Evolutionary conservation across 2,113 vertebrate genomes (phyloP).

Genomic region (Hippocampus zosterae): DNA sequence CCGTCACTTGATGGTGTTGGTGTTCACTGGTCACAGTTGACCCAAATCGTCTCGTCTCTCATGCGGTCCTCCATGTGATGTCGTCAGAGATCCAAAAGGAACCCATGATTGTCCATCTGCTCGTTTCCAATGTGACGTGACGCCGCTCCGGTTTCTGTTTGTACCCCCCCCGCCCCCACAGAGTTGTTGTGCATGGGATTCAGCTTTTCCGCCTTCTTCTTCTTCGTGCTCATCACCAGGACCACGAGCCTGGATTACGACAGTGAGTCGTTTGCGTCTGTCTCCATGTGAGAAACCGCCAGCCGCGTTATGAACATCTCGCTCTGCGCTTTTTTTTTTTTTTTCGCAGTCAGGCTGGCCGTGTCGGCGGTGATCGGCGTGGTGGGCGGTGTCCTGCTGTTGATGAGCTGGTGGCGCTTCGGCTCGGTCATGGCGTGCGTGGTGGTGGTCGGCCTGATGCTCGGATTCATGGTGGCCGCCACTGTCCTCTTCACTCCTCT

Average conservation of each 20-base stretch:
- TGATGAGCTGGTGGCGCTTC: conserved; percentile 88
- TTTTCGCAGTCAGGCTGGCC: conserved; percentile 73
- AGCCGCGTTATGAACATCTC: not conserved
- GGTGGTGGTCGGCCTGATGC: conserved; percentile 78
- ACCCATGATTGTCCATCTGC: conserved; percentile 23
- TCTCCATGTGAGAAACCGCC: not conserved
- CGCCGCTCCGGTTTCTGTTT: not conserved
- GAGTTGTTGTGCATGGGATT: conserved; percentile 91
- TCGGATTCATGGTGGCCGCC: conserved; percentile 82
- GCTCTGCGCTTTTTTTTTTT: not conserved
- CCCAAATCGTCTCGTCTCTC: conserved; percentile 5
- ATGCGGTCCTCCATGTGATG: conserved; percentile 22
- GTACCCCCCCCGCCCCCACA: conserved; percentile 36
- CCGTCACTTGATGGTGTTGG: not conserved
- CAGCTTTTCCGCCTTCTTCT: conserved; percentile 78
- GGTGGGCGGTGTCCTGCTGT: conserved; percentile 77
- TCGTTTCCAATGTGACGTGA: not conserved
- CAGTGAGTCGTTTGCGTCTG: conserved; percentile 61
- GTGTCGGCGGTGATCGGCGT: conserved; percentile 77
- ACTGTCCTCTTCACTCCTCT: conserved; percentile 82
- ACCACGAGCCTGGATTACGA: conserved; percentile 76
- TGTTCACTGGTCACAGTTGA: not conserved
- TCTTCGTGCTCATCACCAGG: conserved; percentile 80
- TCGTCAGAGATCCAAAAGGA: conserved; percentile 19
- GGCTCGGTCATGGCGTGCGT: conserved; percentile 79